A percentile compares a stretch with the other conserved stretches of the same genome.
phyloP scores from a whole-genome alignment of 2,888 invertebrate species.

The Volucella bombylans region DNA sequence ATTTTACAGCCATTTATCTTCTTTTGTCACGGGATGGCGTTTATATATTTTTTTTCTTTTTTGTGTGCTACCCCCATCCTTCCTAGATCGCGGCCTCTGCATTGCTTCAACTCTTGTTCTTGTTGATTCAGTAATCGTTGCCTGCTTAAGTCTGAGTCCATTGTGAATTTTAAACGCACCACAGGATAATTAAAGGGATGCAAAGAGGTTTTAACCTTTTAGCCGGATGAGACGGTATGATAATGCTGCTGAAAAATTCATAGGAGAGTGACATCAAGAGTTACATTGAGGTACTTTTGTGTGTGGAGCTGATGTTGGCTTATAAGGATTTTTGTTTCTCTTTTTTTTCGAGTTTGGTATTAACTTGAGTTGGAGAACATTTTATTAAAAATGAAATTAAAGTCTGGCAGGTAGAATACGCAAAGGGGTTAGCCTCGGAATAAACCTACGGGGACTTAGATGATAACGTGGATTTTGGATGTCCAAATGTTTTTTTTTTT shows the following conservation, averaged over 20 bases:
- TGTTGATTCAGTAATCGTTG: constrained; percentile 19
- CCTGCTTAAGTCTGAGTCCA: constrained; percentile 38
- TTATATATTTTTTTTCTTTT: neutral
- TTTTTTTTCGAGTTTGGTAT: neutral
- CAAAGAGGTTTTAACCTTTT: constrained; percentile 23
- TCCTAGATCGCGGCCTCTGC: neutral
- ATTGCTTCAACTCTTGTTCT: neutral
- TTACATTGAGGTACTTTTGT: constrained; percentile 5
- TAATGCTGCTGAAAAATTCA: constrained; percentile 36
- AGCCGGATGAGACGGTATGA: constrained; percentile 1
- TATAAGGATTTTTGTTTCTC: neutral
- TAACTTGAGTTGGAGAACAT: neutral
- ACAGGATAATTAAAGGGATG: constrained; percentile 48
- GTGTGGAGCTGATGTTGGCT: neutral
- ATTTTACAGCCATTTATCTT: constrained; percentile 37
- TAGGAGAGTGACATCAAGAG: constrained; percentile 2
- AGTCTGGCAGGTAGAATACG: neutral
- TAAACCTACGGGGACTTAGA: too few species aligned
- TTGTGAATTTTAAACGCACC: constrained; percentile 47
- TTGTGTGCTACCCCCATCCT: neutral
- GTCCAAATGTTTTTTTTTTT: too few species aligned
- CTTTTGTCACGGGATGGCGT: neutral
- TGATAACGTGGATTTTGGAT: too few species aligned
- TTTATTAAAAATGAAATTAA: neutral
- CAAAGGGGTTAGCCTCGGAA: too few species aligned